Conservation (phyloP, 2,888 invertebrate species). For the Chymomyza caudatula region DNA sequence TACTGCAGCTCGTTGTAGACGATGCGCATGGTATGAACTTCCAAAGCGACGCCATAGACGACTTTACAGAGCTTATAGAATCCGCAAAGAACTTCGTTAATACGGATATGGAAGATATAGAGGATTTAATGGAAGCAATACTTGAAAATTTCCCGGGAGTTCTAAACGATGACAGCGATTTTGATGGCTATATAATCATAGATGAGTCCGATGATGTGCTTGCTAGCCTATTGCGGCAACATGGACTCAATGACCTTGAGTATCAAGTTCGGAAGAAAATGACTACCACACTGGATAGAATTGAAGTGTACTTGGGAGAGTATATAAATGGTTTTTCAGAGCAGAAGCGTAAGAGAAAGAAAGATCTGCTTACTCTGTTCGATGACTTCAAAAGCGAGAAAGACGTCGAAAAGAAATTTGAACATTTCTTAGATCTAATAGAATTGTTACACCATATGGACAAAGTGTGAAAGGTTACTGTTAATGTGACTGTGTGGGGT, state of each 20-base stretch:
- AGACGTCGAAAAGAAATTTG: constrained; percentile 31
- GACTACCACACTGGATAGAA: neutral
- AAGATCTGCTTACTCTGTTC: constrained; percentile 22
- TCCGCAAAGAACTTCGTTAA: neutral
- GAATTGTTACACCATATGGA: too few species aligned
- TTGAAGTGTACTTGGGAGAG: constrained; percentile 25
- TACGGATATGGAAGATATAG: too few species aligned
- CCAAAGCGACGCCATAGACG: neutral
- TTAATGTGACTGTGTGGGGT: neutral
- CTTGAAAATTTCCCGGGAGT: too few species aligned
- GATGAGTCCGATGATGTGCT: neutral
- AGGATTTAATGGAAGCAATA: too few species aligned
- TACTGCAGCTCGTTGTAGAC: neutral
- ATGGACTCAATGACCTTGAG: neutral
- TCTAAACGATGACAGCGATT: too few species aligned
- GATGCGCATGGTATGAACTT: neutral
- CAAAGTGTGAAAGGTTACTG: too few species aligned
- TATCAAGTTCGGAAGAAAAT: neutral
- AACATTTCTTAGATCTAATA: constrained; percentile 14
- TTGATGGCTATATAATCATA: too few species aligned
- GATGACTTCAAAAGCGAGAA: constrained; percentile 23
- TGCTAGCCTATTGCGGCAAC: neutral
- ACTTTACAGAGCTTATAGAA: neutral
- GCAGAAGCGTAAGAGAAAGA: neutral
- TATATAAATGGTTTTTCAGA: constrained; percentile 23